Conservation (phyloP, 2,888 invertebrate genomes). For the Portevinia maculata region DNA sequence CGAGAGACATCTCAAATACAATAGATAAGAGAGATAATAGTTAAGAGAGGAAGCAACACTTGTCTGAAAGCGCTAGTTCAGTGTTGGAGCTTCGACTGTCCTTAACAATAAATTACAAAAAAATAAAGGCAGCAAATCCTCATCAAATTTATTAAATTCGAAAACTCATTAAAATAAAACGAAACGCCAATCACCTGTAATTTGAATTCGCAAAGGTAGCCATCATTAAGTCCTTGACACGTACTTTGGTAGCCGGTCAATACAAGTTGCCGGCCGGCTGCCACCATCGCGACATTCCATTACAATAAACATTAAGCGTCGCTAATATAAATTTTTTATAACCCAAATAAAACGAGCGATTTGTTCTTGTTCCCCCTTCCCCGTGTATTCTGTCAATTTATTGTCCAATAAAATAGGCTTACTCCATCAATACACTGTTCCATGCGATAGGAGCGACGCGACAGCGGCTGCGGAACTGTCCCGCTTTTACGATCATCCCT, state of each 20-base stretch:
- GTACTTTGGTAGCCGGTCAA: conserved; percentile 61
- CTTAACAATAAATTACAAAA: no score
- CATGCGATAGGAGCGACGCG: neutral
- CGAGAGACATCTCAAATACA: no score
- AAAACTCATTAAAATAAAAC: neutral
- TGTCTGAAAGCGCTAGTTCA: no score
- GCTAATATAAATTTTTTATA: conserved; percentile 64
- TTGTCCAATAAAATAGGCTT: conserved; percentile 73
- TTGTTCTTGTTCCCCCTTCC: conserved; percentile 40
- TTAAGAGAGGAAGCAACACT: no score
- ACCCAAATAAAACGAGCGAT: conserved; percentile 71
- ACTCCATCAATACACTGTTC: conserved; percentile 59
- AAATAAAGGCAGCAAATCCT: no score
- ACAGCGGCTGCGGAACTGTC: conserved; percentile 21
- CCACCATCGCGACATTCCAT: conserved; percentile 30
- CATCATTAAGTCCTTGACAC: conserved; percentile 52
- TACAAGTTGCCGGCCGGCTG: neutral
- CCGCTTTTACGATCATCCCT: conserved; percentile 65
- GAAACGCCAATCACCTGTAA: conserved; percentile 9
- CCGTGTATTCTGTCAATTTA: conserved; percentile 57
- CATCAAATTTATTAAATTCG: no score
- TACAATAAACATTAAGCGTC: conserved; percentile 38
- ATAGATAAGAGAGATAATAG: no score
- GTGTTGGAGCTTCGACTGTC: no score
- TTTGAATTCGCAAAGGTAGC: conserved; percentile 43